phyloP scores from a whole-genome alignment of 2,113 vertebrate species.

The Myiagra hebetior region DNA sequence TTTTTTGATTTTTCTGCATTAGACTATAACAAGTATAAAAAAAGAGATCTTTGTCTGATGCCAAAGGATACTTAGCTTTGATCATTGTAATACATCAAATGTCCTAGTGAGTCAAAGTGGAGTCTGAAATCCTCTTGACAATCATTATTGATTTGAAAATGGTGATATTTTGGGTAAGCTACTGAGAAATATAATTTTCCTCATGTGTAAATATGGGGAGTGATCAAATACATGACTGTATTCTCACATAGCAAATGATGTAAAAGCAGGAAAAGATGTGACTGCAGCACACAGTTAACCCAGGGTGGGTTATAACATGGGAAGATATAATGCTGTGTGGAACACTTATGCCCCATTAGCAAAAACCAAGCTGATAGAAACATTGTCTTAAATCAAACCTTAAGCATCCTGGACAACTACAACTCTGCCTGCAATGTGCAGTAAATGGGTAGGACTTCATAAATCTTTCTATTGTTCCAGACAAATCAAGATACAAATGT shows the following conservation, averaged over 20 bases:
- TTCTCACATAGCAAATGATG: background rate
- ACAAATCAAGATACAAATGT: background rate
- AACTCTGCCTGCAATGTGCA: background rate
- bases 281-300: background rate
- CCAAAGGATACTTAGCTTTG: background rate
- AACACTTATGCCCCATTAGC: background rate
- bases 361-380: background rate
- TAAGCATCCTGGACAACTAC: background rate
- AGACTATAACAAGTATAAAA: background rate
- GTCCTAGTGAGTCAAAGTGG: background rate
- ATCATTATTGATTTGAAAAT: background rate
- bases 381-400: conserved; percentile 12
- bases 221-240: background rate
- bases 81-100: background rate
- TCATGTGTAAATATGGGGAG: background rate
- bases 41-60: background rate
- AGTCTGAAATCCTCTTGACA: background rate
- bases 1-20: conserved; percentile 5
- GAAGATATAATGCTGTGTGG: background rate
- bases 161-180: background rate
- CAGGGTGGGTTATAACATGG: background rate
- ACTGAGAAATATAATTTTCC: background rate
- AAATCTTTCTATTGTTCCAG: background rate
- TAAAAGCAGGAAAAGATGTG: background rate
- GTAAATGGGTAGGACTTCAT: background rate